Evolutionary conservation across 2,888 invertebrate species (phyloP).

Genomic region (Himalopsyche anomala): DNA sequence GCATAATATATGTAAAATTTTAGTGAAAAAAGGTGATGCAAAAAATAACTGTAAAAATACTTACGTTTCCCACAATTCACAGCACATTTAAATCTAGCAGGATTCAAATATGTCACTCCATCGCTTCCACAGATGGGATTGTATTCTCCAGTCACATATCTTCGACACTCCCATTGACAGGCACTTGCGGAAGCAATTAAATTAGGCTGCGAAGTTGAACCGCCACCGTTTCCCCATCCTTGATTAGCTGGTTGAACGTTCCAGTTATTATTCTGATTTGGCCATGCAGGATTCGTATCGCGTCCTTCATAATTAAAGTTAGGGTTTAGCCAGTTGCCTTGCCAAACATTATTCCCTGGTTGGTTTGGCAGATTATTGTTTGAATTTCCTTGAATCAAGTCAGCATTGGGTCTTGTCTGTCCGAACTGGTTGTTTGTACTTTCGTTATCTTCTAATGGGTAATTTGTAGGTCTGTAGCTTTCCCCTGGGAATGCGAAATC

Average conservation of each 20-base stretch:
- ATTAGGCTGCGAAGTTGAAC: neutral
- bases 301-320: conserved; percentile 4
- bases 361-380: conserved; percentile 2
- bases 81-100: conserved; percentile 61
- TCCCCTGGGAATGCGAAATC: conserved; percentile 59
- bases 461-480: conserved; percentile 41
- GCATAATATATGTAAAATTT: no score
- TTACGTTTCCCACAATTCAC: conserved; percentile 64
- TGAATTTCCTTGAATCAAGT: neutral
- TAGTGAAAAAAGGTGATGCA: no score
- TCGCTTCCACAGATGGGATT: conserved; percentile 66
- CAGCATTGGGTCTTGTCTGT: neutral
- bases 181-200: neutral
- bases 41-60: neutral
- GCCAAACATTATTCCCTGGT: neutral
- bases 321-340: neutral
- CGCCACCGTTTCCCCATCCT: neutral
- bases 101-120: conserved; percentile 64
- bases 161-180: conserved; percentile 52
- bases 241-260: neutral
- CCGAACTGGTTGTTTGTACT: neutral
- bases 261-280: conserved; percentile 29
- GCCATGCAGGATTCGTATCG: neutral
- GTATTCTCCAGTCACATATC: conserved; percentile 60
- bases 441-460: conserved; percentile 8